phyloP scores from a whole-genome alignment of 2,113 vertebrate species.

The Mystacornis crossleyi region DNA sequence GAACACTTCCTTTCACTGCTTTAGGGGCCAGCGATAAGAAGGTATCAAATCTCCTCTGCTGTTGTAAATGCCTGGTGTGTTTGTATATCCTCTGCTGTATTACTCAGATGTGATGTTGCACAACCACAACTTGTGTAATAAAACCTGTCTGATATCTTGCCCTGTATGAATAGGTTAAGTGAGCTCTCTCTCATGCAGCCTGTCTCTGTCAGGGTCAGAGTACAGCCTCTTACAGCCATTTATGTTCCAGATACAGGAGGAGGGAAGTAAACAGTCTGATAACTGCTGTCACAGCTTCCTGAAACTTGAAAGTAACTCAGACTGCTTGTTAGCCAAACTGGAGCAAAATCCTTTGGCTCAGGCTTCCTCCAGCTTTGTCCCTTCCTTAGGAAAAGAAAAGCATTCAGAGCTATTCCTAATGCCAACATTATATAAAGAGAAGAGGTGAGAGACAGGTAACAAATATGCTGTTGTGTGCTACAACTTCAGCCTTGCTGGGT shows the following conservation, averaged over 20 bases:
- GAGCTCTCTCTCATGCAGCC: neutral
- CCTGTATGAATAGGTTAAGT: neutral
- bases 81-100: neutral
- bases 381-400: conserved; percentile 9
- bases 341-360: neutral
- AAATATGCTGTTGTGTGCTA: neutral
- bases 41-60: neutral
- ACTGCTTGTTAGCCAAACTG: neutral
- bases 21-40: neutral
- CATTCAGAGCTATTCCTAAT: neutral
- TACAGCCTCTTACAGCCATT: neutral
- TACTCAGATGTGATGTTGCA: neutral
- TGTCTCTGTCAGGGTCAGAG: neutral
- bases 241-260: neutral
- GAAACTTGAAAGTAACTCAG: conserved; percentile 29
- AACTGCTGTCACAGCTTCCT: neutral
- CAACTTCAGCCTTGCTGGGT: neutral
- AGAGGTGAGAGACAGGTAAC: neutral
- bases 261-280: conserved; percentile 47
- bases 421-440: neutral
- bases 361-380: neutral
- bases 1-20: neutral
- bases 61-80: neutral
- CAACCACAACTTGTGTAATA: neutral
- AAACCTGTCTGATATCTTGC: neutral